Evolutionary conservation across 1,140 invertebrate species (phyloP).

Genomic region (Ceratosolen fusciceps): DNA sequence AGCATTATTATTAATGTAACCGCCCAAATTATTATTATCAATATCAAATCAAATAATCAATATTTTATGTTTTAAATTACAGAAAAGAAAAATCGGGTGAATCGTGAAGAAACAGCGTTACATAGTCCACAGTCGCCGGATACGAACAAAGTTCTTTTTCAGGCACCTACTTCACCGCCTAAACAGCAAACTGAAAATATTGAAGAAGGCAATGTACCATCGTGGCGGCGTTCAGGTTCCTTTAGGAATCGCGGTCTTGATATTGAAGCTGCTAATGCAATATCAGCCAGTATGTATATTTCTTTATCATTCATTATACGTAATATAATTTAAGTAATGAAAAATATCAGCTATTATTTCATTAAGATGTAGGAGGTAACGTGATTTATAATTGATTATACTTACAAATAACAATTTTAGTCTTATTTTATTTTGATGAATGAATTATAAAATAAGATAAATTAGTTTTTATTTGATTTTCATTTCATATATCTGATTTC

Average conservation of each 20-base stretch:
- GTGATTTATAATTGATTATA: too few species aligned
- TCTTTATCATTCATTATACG: neutral
- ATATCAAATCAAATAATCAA: conserved; percentile 6
- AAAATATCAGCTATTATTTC: too few species aligned
- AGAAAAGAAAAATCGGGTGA: conserved; percentile 79
- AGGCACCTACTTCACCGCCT: conserved; percentile 71
- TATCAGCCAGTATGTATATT: conserved; percentile 24
- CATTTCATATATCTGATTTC: too few species aligned
- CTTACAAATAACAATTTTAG: too few species aligned
- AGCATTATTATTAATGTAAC: too few species aligned
- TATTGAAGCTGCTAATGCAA: conserved; percentile 61
- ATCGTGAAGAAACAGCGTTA: conserved; percentile 71
- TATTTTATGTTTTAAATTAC: conserved; percentile 59
- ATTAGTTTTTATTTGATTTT: too few species aligned
- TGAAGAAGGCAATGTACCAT: conserved; percentile 73
- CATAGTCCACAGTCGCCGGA: conserved; percentile 68
- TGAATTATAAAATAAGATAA: too few species aligned
- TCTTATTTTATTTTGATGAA: too few species aligned
- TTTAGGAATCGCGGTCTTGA: conserved; percentile 72
- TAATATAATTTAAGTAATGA: neutral
- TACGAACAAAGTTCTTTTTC: conserved; percentile 73
- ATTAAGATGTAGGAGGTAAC: too few species aligned
- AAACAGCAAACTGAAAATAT: conserved; percentile 72
- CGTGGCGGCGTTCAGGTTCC: conserved; percentile 76
- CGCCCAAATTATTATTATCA: too few species aligned